Evolutionary conservation across 2,113 vertebrate species (phyloP).

Genomic region (Poeciliopsis retropinna): DNA sequence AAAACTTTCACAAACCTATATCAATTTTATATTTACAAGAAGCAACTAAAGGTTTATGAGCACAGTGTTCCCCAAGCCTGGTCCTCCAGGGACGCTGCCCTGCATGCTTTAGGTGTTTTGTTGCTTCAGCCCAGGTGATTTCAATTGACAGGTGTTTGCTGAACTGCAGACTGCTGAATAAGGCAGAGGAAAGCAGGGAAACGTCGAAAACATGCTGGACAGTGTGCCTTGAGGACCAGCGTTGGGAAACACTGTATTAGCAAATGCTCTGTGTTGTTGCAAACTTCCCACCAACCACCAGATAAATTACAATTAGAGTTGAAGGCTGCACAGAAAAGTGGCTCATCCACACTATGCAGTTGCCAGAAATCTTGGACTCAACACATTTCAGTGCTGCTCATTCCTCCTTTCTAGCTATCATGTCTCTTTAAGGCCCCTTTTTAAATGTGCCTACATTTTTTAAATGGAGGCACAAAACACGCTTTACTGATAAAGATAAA

Average conservation of each 20-base stretch:
- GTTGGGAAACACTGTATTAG: slow-evolving; percentile 34
- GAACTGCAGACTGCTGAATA: no score
- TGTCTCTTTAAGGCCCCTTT: slow-evolving; percentile 25
- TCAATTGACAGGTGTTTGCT: no score
- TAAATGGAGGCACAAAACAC: slow-evolving; percentile 28
- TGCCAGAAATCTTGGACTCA: slow-evolving; percentile 50
- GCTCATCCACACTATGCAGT: slow-evolving; percentile 40
- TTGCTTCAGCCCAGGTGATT: no score
- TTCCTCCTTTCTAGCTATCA: slow-evolving; percentile 37
- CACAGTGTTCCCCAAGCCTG: no score
- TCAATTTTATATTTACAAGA: slow-evolving; percentile 26
- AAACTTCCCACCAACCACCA: slow-evolving; percentile 46
- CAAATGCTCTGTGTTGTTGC: slow-evolving; percentile 31
- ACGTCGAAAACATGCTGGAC: no score
- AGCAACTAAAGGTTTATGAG: slow-evolving; percentile 9
- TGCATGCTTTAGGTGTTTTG: no score
- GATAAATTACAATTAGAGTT: slow-evolving; percentile 46
- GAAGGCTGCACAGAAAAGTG: slow-evolving; percentile 42
- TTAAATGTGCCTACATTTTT: slow-evolving; percentile 5
- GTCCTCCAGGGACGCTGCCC: no score
- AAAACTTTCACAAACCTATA: slow-evolving; percentile 29
- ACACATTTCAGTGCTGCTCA: slow-evolving; percentile 46
- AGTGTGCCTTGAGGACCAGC: no score
- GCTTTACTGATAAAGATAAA: slow-evolving; percentile 50
- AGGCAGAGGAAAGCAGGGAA: no score